Conservation (phyloP, 2,888 invertebrate species). For the Cataglyphis livida region DNA sequence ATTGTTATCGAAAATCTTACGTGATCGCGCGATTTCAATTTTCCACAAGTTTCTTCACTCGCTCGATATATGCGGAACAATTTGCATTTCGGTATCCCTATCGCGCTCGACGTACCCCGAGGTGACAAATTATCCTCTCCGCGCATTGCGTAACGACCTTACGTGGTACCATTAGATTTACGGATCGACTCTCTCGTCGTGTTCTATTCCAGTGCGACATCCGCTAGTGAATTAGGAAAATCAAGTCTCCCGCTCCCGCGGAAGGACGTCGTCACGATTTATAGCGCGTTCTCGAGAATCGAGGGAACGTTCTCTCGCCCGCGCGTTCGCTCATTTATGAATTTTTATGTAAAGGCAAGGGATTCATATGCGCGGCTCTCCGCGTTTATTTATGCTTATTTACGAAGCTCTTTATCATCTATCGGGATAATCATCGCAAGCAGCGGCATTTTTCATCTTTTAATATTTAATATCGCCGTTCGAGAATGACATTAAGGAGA, state of each 20-base stretch:
- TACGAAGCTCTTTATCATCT: slow-evolving; percentile 44
- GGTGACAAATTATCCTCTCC: slow-evolving; percentile 78
- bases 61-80: slow-evolving; percentile 68
- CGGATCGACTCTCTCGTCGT: slow-evolving; percentile 43
- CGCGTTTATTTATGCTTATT: slow-evolving; percentile 48
- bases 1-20: slow-evolving; percentile 50
- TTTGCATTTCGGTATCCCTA: slow-evolving; percentile 78
- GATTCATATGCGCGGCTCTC: slow-evolving; percentile 28
- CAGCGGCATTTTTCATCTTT: background rate
- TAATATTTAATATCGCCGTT: background rate
- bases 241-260: slow-evolving; percentile 18
- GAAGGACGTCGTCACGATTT: slow-evolving; percentile 49
- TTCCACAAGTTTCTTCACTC: slow-evolving; percentile 66
- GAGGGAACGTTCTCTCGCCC: slow-evolving; percentile 52
- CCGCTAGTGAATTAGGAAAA: slow-evolving; percentile 49
- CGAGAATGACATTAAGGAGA: background rate
- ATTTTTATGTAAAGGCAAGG: slow-evolving; percentile 69
- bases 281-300: slow-evolving; percentile 54
- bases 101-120: slow-evolving; percentile 64
- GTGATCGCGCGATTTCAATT: slow-evolving; percentile 62
- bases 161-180: slow-evolving; percentile 62
- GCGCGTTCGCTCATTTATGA: slow-evolving; percentile 61
- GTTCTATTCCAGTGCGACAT: slow-evolving; percentile 47
- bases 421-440: background rate
- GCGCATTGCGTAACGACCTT: slow-evolving; percentile 76